Evolutionary conservation across 1,140 invertebrate genomes (phyloP), one percentile per base, ranked within the genome.

Genomic region (Cotesia chilonis): DNA sequence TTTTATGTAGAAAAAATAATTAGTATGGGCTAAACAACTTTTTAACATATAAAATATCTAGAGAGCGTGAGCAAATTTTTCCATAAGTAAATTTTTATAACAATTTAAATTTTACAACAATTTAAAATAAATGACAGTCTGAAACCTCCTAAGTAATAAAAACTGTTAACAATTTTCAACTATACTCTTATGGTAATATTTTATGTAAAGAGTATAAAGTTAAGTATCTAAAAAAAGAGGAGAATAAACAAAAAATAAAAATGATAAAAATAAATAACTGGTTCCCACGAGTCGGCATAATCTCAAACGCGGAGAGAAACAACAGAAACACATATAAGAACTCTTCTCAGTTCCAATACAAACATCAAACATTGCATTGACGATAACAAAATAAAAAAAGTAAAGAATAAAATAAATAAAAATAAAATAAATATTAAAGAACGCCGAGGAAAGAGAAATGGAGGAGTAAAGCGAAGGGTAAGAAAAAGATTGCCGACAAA

Each of bases 291-390:
- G 66, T 64, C 70, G 70, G 69, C 71, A 68, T 55, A 38, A 59
- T 4, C 55, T 61, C 54, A 66, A 69, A 65, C 52, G 68, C 63
- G 54, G 12, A 70, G 64, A 75, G 74, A 73, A 75, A 73, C 54
- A 70, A 73, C 68, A 73, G 69, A 72, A 75, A 70, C 69, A 72
- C 63, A 75, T 75, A 72, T 47, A 61, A 14, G 20, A 20, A 28
- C 35, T 12, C 57, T 60, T 38, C 71, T 68, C 38, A 57, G 61
- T 61, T 52, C 70, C 73, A 75, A 75, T 75, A 70, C 64, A 75
- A 75, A 75, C 74, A 75, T 75, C 57, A 75, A 75, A 75, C 68
- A 75, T 35, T 65, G 52, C 52, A 63, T 35, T 60, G 63, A 55
- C 60, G 68, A 75, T 72, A 72, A 72, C 61, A 68, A 63, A 68